Base-by-base conservation (phyloP, 2,888 invertebrate species). In the Eupeodes latifasciatus region DNA sequence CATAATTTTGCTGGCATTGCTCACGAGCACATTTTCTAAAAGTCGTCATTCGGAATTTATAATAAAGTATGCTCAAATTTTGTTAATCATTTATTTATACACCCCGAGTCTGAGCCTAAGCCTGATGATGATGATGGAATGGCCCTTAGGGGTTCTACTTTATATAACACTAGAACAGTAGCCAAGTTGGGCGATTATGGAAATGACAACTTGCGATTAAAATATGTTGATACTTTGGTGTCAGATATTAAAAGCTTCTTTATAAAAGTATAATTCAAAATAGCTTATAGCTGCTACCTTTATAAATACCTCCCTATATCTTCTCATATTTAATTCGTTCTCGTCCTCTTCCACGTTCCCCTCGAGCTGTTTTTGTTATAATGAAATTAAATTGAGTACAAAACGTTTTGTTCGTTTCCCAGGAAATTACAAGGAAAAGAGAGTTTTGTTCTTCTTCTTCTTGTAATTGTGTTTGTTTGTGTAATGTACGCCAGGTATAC, bases 321-420 rank as follows among this genome's bases (percentile, higher is more conserved):
- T 5, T 7, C 4, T 7, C 40, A 0, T 7, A 40, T 40, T 40
- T 40, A 40, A 40, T 40, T 40, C 40, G 40, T 40, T 9, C 40
- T 40, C 9, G 40, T 40, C 40, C 6, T 40, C 62, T 16, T 62
- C 40, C n/a, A n/a, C 40, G 40, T 40, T 4, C 16, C 16, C 62
- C 40, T 62, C 40, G 62, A 62, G 16, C 40, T 62, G 11, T 40
- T 61, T 12, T 12, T n/a, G 12, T 12, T 51, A 4, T n/a, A 51
- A 40, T 61, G 36, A 61, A 61, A 62, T 40, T 62, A 40, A 62
- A 62, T 62, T 16, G 62, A 62, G 16, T 62, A 40, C 10, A 62
- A 62, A 62, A 62, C 36, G 40, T 40, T 36, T 62, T 62, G 14
- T 34, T 59, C 34, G 6, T 34, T 40, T 40, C 9, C 57, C 19